phyloP scores from a whole-genome alignment of 2,888 invertebrate species.

The Chromoteleia sp. region DNA sequence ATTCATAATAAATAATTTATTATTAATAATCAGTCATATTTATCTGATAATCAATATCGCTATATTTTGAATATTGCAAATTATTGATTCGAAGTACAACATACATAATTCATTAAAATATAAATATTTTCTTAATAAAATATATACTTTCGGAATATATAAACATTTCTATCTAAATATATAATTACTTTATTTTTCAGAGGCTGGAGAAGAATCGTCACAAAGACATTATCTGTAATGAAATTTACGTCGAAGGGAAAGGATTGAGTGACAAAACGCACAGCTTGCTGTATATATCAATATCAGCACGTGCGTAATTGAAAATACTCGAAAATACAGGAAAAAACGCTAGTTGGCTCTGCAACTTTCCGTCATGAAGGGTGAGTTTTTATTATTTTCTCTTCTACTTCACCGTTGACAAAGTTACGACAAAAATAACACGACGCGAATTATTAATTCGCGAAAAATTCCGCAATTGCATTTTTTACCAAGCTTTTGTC shows the following conservation, averaged over 20 bases:
- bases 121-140: too few relatives aligned
- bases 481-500: neutral
- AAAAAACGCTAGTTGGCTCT: conserved; percentile 24
- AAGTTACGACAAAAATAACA: conserved; percentile 21
- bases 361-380: conserved; percentile 76
- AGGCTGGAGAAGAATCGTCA: conserved; percentile 12
- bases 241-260: conserved; percentile 50
- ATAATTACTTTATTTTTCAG: conserved; percentile 43
- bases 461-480: conserved; percentile 1
- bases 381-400: conserved; percentile 73
- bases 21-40: too few relatives aligned
- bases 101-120: too few relatives aligned
- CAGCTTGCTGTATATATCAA: conserved; percentile 55
- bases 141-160: too few relatives aligned
- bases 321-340: conserved; percentile 28
- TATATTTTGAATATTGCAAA: too few relatives aligned
- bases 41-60: too few relatives aligned
- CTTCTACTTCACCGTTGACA: conserved; percentile 9
- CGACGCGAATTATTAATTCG: conserved; percentile 8
- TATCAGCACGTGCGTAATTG: conserved; percentile 62
- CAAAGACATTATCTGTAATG: conserved; percentile 41
- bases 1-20: too few relatives aligned
- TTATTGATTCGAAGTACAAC: too few relatives aligned
- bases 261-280: conserved; percentile 55
- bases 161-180: neutral